Percentiles rank a stretch among this genome's conserved stretches.
Evolutionary conservation across 30 jellyfish, hydroid and myxozoan genomes (phyloP).

Genomic region (Phacellophora camtschatica): DNA sequence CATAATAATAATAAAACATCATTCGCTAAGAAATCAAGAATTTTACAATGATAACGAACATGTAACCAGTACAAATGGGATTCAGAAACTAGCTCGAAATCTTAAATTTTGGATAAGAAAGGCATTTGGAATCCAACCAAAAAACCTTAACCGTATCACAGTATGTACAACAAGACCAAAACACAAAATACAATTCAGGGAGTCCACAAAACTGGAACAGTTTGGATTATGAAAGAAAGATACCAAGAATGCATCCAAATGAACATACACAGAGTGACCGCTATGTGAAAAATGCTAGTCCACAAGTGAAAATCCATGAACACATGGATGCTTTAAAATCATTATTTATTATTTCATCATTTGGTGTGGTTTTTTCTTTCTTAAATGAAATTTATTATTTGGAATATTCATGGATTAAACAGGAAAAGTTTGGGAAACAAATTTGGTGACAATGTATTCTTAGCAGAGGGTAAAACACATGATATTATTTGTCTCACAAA

Average conservation of each 20-base stretch:
- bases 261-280: not conserved
- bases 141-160: too few relatives aligned
- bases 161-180: too few relatives aligned
- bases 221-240: not conserved
- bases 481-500: not conserved
- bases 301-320: not conserved
- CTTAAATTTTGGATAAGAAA: too few relatives aligned
- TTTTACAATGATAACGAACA: too few relatives aligned
- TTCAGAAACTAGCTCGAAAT: too few relatives aligned
- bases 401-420: conserved; percentile 7
- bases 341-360: not conserved
- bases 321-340: conserved; percentile 16
- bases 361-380: not conserved
- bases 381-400: conserved; percentile 3
- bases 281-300: not conserved
- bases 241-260: not conserved
- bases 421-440: conserved; percentile 4
- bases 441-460: not conserved
- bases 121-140: too few relatives aligned
- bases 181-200: too few relatives aligned
- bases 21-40: too few relatives aligned
- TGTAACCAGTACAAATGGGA: too few relatives aligned
- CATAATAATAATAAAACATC: too few relatives aligned
- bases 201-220: conserved; percentile 2
- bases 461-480: conserved; percentile 16